Percentiles rank a stretch among this genome's conserved stretches.
These are phyloP conservation scores for Mormyrus iriodes DNA, from an alignment of 2,113 vertebrate species.

Conservation along the genomic window DNA sequence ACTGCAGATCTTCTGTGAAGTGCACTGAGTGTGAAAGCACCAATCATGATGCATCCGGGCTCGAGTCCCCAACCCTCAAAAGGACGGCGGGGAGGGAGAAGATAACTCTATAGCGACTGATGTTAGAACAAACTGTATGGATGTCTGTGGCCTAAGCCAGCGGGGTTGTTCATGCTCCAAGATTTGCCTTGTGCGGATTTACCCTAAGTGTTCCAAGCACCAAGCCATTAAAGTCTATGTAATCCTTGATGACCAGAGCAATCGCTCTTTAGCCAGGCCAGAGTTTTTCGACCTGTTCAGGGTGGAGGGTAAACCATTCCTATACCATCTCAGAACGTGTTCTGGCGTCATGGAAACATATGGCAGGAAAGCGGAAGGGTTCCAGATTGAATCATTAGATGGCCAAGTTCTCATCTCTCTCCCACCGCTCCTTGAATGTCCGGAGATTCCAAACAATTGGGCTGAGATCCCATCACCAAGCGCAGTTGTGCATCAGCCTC, in stretches of 20 bases:
- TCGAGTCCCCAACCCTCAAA: background rate
- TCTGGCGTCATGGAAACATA: background rate
- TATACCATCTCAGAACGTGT: slow-evolving; percentile 14
- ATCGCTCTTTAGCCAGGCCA: background rate
- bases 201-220: background rate
- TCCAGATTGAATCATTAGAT: slow-evolving; percentile 9
- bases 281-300: background rate
- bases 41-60: background rate
- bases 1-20: slow-evolving; percentile 25
- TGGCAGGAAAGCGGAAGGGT: slow-evolving; percentile 1
- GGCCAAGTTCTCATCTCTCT: background rate
- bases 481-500: background rate
- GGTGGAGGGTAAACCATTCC: background rate
- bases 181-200: background rate
- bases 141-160: background rate
- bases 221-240: background rate
- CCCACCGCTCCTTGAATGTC: slow-evolving; percentile 15
- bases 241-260: background rate
- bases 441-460: background rate
- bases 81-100: slow-evolving; percentile 1
- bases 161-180: background rate
- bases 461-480: slow-evolving; percentile 18
- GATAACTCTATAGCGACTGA: background rate
- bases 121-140: background rate
- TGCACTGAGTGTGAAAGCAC: slow-evolving; percentile 21